Evolutionary conservation across 1,140 invertebrate genomes (phyloP), one percentile per base, ranked within the genome.

Genomic region (Scaptomyza pallida): DNA sequence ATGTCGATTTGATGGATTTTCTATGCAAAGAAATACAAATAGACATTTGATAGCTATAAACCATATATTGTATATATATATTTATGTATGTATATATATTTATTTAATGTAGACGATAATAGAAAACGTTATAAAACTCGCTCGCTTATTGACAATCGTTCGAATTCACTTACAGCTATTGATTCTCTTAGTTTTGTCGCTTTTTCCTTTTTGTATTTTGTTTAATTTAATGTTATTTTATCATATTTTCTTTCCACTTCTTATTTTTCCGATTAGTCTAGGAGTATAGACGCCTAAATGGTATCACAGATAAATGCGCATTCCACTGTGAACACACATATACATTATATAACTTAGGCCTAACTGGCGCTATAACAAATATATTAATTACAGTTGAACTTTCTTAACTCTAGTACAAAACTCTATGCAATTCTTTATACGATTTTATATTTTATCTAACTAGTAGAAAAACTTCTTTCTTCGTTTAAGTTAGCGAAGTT

Each of bases 231-330:
- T 62, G 74, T 57, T 72, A 30, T 40, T 15, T 17, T 43, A n/a
- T n/a, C n/a, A n/a, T n/a, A n/a, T n/a, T n/a, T n/a, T n/a, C n/a
- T n/a, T n/a, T n/a, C n/a, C n/a, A n/a, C 35, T 50, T 61, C 56
- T 57, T 30, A 78, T 64, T 57, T 57, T 61, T 16, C 43, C 23
- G 21, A 59, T 74, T 56, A 19, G 51, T 72, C 51, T 75, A 72
- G 35, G 44, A 45, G 55, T 81, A 70, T 62, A 81, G 65, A 88
- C 71, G 74, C 71, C 72, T 75, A 86, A 75, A 77, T 81, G 71
- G 77, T 86, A 86, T 86, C 81, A 86, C 81, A 86, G 81, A 86
- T 86, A 78, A 88, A 85, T 86, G 81, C 75, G 81, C 54, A 37
- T 60, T 43, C 54, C 59, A 61, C 60, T 52, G 33, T 51, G 65